Percentiles rank a stretch among this genome's conserved stretches.
These are phyloP conservation scores for Polymixis lichenea DNA, from an alignment of 2,888 invertebrate species.

Conservation along the genomic window DNA sequence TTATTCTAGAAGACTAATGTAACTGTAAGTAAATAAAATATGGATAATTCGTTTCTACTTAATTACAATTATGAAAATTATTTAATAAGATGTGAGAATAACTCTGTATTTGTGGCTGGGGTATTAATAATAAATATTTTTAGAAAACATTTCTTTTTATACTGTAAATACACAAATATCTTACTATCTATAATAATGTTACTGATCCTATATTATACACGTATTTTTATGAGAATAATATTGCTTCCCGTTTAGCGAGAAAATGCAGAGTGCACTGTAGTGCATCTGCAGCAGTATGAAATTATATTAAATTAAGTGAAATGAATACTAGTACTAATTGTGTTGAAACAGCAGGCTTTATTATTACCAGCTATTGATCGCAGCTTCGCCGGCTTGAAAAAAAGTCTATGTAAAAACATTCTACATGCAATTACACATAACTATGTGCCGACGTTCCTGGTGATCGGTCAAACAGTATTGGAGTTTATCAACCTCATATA, in stretches of 20 bases:
- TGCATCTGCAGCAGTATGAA: background rate
- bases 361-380: no score
- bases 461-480: background rate
- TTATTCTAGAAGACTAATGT: background rate
- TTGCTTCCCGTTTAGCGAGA: background rate
- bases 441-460: background rate
- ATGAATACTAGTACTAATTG: background rate
- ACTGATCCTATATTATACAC: no score
- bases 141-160: background rate
- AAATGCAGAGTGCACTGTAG: background rate
- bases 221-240: background rate
- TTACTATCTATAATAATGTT: background rate
- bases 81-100: slow-evolving; percentile 1
- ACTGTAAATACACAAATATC: background rate
- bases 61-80: background rate
- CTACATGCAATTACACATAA: background rate
- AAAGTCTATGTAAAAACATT: background rate
- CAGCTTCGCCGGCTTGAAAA: background rate
- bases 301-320: background rate
- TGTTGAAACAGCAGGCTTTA: background rate
- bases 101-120: slow-evolving; percentile 30
- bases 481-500: background rate
- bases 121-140: slow-evolving; percentile 35
- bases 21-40: background rate
- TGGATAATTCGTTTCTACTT: background rate